Conservation (phyloP, 1,140 invertebrate species). For the Lepidostoma basale region DNA sequence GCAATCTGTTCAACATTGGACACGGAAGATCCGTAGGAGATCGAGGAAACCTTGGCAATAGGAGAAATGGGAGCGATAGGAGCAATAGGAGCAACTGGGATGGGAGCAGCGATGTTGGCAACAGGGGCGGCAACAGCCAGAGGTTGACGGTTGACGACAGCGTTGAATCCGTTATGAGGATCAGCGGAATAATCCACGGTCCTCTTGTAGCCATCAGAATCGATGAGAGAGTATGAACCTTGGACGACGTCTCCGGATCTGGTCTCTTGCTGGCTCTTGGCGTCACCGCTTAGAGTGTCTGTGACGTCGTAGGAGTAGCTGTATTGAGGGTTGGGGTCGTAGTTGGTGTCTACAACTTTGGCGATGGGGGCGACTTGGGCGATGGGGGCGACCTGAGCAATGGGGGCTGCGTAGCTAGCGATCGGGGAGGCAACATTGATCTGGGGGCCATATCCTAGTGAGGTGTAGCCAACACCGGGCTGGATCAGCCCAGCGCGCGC, state of each 20-base stretch:
- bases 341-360: conserved; percentile 46
- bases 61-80: conserved; percentile 50
- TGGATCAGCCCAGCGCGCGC: no score
- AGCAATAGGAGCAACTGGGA: conserved; percentile 36
- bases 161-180: conserved; percentile 60
- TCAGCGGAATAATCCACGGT: conserved; percentile 50
- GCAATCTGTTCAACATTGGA: no score
- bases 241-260: conserved; percentile 48
- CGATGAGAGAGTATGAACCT: conserved; percentile 46
- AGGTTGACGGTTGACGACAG: conserved; percentile 53
- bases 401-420: no score
- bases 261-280: conserved; percentile 46
- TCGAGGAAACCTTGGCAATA: no score
- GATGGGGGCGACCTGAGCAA: no score
- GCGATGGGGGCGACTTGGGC: conserved; percentile 29
- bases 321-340: conserved; percentile 64
- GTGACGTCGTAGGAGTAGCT: conserved; percentile 60
- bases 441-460: no score
- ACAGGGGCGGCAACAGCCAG: conserved; percentile 47
- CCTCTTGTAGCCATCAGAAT: conserved; percentile 52
- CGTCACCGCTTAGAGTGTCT: conserved; percentile 56
- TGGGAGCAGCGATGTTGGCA: conserved; percentile 47
- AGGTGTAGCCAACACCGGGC: no score
- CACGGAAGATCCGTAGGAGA: no score
- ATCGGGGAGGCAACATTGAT: no score